Conservation (phyloP, 2,888 invertebrate species). For the Zhuqinia jingwanae region DNA sequence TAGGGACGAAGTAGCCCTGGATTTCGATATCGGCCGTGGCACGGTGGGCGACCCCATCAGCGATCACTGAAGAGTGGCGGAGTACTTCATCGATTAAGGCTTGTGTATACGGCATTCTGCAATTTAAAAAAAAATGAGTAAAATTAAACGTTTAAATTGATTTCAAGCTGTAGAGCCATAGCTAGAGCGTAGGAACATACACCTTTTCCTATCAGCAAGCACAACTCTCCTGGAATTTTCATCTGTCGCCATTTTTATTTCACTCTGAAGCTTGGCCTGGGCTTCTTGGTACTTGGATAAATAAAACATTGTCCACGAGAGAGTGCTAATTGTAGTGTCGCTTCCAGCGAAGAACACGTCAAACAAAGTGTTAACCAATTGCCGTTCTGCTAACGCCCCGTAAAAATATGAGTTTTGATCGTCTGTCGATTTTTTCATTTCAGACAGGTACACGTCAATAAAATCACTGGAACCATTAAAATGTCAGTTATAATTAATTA, state of each 20-base stretch:
- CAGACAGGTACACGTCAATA: conserved; percentile 18
- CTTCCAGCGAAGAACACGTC: conserved; percentile 61
- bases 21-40: too few species aligned
- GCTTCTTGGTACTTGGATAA: conserved; percentile 46
- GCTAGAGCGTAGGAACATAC: too few species aligned
- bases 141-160: too few species aligned
- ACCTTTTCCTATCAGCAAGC: conserved; percentile 50
- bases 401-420: conserved; percentile 56
- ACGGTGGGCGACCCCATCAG: too few species aligned
- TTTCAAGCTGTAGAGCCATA: conserved; percentile 3
- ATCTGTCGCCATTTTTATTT: conserved; percentile 45
- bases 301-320: conserved; percentile 55
- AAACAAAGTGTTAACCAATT: conserved; percentile 13
- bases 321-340: conserved; percentile 33
- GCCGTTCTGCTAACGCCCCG: conserved; percentile 42
- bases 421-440: conserved; percentile 51
- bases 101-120: conserved; percentile 84
- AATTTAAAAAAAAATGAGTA: too few species aligned
- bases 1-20: too few species aligned
- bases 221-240: conserved; percentile 43
- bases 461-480: conserved; percentile 56
- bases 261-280: conserved; percentile 56
- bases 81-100: conserved; percentile 85
- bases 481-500: background rate
- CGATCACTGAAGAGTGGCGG: too few species aligned